Evolutionary conservation across 1,140 invertebrate genomes (phyloP).

Genomic region (Hestina assimilis): DNA sequence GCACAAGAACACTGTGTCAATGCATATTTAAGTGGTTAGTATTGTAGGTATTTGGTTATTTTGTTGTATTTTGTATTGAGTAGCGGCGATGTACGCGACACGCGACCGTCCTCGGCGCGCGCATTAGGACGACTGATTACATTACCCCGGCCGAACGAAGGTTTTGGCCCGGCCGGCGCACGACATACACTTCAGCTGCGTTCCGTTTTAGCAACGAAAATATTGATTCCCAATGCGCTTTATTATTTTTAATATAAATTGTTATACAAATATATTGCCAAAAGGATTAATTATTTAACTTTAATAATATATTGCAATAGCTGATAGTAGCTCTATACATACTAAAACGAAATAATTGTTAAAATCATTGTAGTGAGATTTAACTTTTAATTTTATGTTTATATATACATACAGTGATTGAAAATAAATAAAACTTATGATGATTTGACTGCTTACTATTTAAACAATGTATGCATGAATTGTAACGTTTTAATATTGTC

Average conservation of each 20-base stretch:
- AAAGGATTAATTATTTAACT: too few relatives aligned
- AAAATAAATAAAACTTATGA: too few relatives aligned
- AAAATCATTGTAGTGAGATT: too few relatives aligned
- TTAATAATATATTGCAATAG: too few relatives aligned
- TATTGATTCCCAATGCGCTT: constrained; percentile 36
- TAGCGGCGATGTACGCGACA: constrained; percentile 5
- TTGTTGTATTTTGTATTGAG: constrained; percentile 54
- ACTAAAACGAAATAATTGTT: too few relatives aligned
- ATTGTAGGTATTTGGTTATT: constrained; percentile 55
- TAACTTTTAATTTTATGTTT: too few relatives aligned
- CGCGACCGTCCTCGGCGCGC: constrained; percentile 31
- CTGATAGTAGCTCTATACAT: too few relatives aligned
- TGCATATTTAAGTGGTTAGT: constrained; percentile 39
- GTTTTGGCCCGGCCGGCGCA: constrained; percentile 58
- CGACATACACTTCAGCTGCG: constrained; percentile 37
- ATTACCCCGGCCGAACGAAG: constrained; percentile 57
- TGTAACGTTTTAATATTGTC: constrained; percentile 31
- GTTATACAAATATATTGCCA: neutral
- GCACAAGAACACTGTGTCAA: constrained; percentile 43
- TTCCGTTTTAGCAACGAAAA: constrained; percentile 48
- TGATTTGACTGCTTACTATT: too few relatives aligned
- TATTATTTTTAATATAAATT: neutral
- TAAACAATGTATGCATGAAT: constrained; percentile 27
- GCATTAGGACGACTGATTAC: constrained; percentile 51
- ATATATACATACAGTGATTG: too few relatives aligned